Conservation (phyloP, 1,140 invertebrate genomes). For the Drosophila ohnishii region DNA sequence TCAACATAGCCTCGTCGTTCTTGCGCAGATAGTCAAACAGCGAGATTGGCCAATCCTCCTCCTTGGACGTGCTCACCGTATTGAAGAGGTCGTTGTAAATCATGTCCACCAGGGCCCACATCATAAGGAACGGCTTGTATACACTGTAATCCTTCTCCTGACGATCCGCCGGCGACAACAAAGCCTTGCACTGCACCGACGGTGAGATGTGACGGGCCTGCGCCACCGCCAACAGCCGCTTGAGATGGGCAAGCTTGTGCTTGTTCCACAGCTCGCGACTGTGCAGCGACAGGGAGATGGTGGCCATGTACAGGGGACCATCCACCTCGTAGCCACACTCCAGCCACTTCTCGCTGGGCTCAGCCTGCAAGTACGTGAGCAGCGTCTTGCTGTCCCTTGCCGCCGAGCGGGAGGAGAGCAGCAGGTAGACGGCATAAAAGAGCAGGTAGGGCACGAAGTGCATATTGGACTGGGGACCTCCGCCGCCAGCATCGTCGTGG, state of each 20-base stretch:
- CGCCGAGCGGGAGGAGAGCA: constrained; percentile 76
- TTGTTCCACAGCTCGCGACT: constrained; percentile 88
- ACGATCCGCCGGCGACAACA: constrained; percentile 83
- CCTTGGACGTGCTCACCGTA: constrained; percentile 89
- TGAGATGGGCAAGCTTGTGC: constrained; percentile 88
- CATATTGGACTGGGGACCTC: constrained; percentile 98
- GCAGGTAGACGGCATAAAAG: constrained; percentile 96
- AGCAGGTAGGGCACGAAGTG: constrained; percentile 97
- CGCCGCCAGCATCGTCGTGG: constrained; percentile 98
- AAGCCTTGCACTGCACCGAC: constrained; percentile 84
- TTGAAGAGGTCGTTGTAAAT: constrained; percentile 88
- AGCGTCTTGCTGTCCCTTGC: constrained; percentile 89
- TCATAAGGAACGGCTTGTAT: constrained; percentile 94
- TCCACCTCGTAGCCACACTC: constrained; percentile 95
- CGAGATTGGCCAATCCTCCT: constrained; percentile 93
- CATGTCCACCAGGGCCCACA: constrained; percentile 91
- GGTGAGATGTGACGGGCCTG: constrained; percentile 89
- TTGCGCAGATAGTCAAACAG: constrained; percentile 96
- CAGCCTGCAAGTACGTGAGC: constrained; percentile 87
- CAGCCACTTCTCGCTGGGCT: constrained; percentile 86
- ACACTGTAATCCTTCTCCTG: constrained; percentile 89
- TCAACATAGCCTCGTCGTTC: constrained; percentile 95
- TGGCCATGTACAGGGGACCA: constrained; percentile 93
- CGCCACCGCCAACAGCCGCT: constrained; percentile 90
- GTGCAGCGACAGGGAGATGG: constrained; percentile 91